These are phyloP conservation scores for Mantis religiosa DNA, from an alignment of 2,888 invertebrate species.

Conservation along the genomic window DNA sequence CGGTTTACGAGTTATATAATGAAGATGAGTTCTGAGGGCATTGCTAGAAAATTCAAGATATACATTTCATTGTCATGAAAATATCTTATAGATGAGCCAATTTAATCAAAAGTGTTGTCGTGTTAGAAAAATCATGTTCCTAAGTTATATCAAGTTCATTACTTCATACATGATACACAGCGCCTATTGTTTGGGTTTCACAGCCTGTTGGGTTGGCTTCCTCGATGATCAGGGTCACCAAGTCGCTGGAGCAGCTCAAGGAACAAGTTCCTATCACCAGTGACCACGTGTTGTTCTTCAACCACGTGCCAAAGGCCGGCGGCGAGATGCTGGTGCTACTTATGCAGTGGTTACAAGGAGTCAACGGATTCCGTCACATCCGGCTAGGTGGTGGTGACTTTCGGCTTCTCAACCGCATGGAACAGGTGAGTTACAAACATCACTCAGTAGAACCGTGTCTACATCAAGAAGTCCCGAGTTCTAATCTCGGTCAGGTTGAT, in stretches of 20 bases:
- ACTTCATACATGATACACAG: too few relatives aligned
- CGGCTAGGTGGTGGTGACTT: slow-evolving; percentile 44
- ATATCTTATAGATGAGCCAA: too few relatives aligned
- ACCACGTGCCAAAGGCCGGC: slow-evolving; percentile 57
- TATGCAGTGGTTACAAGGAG: slow-evolving; percentile 55
- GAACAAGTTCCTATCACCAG: slow-evolving; percentile 38
- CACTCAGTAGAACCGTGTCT: too few relatives aligned
- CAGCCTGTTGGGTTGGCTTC: not conserved
- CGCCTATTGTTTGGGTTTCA: not conserved
- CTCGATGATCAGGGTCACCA: not conserved
- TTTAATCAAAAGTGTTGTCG: too few relatives aligned
- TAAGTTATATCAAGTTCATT: too few relatives aligned
- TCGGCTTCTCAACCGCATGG: slow-evolving; percentile 37
- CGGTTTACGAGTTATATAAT: too few relatives aligned
- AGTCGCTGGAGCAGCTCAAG: not conserved
- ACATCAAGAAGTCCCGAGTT: too few relatives aligned
- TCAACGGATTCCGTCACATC: slow-evolving; percentile 56
- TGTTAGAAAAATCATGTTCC: too few relatives aligned
- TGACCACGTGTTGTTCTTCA: slow-evolving; percentile 54
- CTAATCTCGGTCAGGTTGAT: too few relatives aligned
- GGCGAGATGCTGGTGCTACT: slow-evolving; percentile 56
- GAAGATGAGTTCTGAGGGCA: too few relatives aligned
- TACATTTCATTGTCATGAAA: too few relatives aligned
- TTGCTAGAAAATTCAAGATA: too few relatives aligned
- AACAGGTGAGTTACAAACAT: slow-evolving; percentile 24